Percentiles rank a stretch among this genome's conserved stretches.
These are phyloP conservation scores for Morone chrysops DNA, from an alignment of 2,113 vertebrate species.

Conservation along the genomic window DNA sequence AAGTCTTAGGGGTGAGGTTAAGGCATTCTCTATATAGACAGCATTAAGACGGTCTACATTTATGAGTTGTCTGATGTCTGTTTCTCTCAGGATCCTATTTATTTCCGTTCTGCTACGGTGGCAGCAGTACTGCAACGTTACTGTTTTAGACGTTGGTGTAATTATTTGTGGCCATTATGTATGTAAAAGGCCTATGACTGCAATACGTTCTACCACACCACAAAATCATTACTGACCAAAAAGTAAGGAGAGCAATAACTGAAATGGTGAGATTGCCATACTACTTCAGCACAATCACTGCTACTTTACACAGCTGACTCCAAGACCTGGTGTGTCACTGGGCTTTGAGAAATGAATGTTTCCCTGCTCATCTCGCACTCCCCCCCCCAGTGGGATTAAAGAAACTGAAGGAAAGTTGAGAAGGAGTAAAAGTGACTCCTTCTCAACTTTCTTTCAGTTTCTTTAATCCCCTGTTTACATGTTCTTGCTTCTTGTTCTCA, in stretches of 20 bases:
- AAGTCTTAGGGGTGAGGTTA: slow-evolving; percentile 55
- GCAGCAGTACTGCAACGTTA: slow-evolving; percentile 56
- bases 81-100: slow-evolving; percentile 84
- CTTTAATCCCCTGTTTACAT: neutral
- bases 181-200: slow-evolving; percentile 71
- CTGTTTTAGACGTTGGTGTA: slow-evolving; percentile 59
- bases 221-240: slow-evolving; percentile 77
- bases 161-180: slow-evolving; percentile 61
- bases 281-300: slow-evolving; percentile 78
- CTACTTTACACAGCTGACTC: slow-evolving; percentile 63
- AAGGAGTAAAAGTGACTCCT: slow-evolving; percentile 30
- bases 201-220: slow-evolving; percentile 65
- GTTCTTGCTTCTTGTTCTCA: slow-evolving; percentile 30
- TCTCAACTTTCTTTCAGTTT: slow-evolving; percentile 13
- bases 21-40: slow-evolving; percentile 63
- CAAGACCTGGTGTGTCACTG: slow-evolving; percentile 19
- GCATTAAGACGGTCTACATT: slow-evolving; percentile 57
- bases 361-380: slow-evolving; percentile 29
- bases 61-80: slow-evolving; percentile 45
- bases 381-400: neutral
- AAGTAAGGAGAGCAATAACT: slow-evolving; percentile 77
- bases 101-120: slow-evolving; percentile 74
- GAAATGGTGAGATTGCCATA: slow-evolving; percentile 60
- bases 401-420: slow-evolving; percentile 4
- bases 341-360: slow-evolving; percentile 65